Evolutionary conservation across 2,113 vertebrate species (phyloP), one percentile per base, ranked within the genome.

Genomic region (Mus musculus): DNA sequence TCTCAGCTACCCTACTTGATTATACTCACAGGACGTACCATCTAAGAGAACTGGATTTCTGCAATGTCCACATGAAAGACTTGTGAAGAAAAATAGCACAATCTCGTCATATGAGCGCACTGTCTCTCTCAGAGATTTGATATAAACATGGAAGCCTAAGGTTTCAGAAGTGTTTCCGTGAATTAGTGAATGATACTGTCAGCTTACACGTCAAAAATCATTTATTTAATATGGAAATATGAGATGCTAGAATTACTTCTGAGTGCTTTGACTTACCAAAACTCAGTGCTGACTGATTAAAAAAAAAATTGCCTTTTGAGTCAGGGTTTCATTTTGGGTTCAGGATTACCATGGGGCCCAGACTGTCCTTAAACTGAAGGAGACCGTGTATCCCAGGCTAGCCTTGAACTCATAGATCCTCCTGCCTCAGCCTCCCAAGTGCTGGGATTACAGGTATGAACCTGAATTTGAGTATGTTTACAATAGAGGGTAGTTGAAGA

Each of bases 41-140:
- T 91, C 61, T 81, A 84, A 76, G 95, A 90, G 63, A 95, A 86
- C 36, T 61, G 95, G 88, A 91, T 86, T 91, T 90, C 77, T 92
- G 39, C 95, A 75, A 81, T 73, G 49, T 69, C 78, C 42, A 93
- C 81, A 26, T 85, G 87, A 73, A 89, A 96, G 78, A 92, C 69
- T 56, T 77, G 59, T 80, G 88, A 85, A 73, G 92, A 90, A 87
- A 87, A 92, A 96, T 33, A 94, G 76, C 7, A 52, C 67, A 94
- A 88, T 22, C 76, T 84, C 17, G 0, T 76, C 84, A 26, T 26
- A 52, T 10, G 56, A 94, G 81, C 80, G 81, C 46, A 33, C 54
- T 39, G 26, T 67, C 12, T 71, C 86, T 86, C 93, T 90, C 72
- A 36, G 94, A 86, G 89, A 20, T 49, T 52, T 80, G 16, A n/a